phyloP scores from a whole-genome alignment of 2,113 vertebrate genomes.

The Tympanuchus pallidicinctus region DNA sequence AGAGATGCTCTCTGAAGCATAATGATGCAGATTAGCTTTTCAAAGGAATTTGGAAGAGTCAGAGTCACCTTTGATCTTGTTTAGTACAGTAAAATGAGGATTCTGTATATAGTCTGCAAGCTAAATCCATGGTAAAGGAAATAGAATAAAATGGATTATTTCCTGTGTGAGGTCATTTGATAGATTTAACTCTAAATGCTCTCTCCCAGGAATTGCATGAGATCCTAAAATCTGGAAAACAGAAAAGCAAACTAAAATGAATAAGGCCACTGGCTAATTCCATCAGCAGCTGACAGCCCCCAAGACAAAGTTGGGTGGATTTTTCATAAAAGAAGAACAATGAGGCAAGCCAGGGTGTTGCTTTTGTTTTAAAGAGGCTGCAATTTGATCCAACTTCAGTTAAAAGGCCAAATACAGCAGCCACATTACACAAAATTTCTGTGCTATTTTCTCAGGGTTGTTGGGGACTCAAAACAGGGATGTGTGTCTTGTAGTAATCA shows the following conservation, averaged over 20 bases:
- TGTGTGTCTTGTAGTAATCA: background rate
- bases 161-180: constrained; percentile 36
- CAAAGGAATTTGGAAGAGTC: constrained; percentile 39
- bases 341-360: background rate
- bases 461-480: background rate
- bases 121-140: constrained; percentile 21
- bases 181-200: constrained; percentile 28
- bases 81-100: constrained; percentile 44
- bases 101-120: constrained; percentile 5
- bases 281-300: background rate
- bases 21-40: constrained; percentile 64
- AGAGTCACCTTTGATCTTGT: constrained; percentile 67
- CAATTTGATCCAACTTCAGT: background rate
- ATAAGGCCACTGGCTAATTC: background rate
- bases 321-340: background rate
- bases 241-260: background rate
- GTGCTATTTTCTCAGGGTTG: background rate
- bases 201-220: background rate
- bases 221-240: background rate
- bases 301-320: background rate
- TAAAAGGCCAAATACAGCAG: background rate
- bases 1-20: constrained; percentile 38
- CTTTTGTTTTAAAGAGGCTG: background rate
- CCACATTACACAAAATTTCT: background rate
- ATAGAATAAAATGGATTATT: constrained; percentile 54